Conservation (phyloP, 2,113 vertebrate genomes). For the Eretmochelys imbricata region DNA sequence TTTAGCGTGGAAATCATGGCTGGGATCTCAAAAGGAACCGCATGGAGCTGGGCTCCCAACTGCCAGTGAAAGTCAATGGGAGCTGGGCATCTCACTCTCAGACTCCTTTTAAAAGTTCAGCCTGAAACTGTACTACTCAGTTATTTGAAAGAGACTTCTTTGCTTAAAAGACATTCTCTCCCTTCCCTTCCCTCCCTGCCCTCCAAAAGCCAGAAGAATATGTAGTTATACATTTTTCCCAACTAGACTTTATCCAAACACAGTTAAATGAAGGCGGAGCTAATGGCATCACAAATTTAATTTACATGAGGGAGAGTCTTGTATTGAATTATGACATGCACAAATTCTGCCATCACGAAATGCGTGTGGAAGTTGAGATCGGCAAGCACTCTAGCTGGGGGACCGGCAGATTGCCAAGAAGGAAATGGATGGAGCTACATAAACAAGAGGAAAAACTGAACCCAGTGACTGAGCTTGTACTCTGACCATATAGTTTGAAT, state of each 20-base stretch:
- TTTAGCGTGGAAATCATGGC: neutral
- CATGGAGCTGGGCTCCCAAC: rapidly evolving
- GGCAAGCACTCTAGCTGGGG: neutral
- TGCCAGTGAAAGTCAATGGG: neutral
- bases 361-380: neutral
- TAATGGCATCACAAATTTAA: neutral
- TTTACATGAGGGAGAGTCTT: neutral
- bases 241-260: neutral
- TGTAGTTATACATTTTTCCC: neutral
- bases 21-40: neutral
- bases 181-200: neutral
- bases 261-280: neutral
- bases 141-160: conserved; percentile 8
- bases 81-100: neutral
- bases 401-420: neutral
- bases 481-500: neutral
- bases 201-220: neutral
- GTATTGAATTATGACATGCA: conserved; percentile 13
- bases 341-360: neutral
- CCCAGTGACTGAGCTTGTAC: neutral
- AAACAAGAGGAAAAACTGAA: neutral
- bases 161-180: neutral
- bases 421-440: neutral
- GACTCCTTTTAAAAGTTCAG: neutral
- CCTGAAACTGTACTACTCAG: neutral